Evolutionary conservation across 1,140 invertebrate genomes (phyloP), one percentile per base, ranked within the genome.

Genomic region (Goniozus legneri): DNA sequence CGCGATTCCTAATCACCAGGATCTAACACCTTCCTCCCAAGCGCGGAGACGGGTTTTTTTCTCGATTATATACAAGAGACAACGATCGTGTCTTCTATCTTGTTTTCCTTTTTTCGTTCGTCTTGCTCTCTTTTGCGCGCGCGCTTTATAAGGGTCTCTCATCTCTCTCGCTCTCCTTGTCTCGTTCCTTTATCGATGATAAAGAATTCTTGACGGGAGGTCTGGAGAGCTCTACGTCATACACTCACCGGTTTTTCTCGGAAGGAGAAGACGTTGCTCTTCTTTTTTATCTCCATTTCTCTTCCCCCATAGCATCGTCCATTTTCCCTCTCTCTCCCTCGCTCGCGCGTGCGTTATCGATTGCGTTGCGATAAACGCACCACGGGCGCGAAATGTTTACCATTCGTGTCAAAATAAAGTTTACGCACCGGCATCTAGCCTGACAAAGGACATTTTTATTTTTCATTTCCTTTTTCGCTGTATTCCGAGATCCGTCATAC

Each of bases 141-240:
- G n/a, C n/a, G n/a, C n/a, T n/a, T n/a, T n/a, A n/a, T n/a, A n/a
- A n/a, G 2, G 22, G n/a, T 21, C 21, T 22, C 36, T 16, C 24
- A 18, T 37, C 13, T 31, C 13, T 44, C 14, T 45, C 13, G 8
- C 3, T 33, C 36, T 19, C 12, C 8, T n/a, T 3, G 10, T 22
- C 42, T 56, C 30, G 44, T 51, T 55, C 47, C 39, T 56, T 44
- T 50, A 24, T 31, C 16, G 39, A 32, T 40, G 54, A 44, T 42
- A 37, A 27, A 12, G 44, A 55, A 59, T 55, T 60, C 57, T 59
- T 59, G 47, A 55, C 52, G 47, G 52, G 56, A 57, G 55, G 49
- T 58, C 56, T 43, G 35, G 24, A 20, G 24, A 4, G 14, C 32
- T 27, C 35, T 47, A 36, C 40, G 55, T 58, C 56, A 54, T 58